These are phyloP conservation scores for Lagopus leucura DNA, from an alignment of 2,113 vertebrate genomes.

Conservation along the genomic window DNA sequence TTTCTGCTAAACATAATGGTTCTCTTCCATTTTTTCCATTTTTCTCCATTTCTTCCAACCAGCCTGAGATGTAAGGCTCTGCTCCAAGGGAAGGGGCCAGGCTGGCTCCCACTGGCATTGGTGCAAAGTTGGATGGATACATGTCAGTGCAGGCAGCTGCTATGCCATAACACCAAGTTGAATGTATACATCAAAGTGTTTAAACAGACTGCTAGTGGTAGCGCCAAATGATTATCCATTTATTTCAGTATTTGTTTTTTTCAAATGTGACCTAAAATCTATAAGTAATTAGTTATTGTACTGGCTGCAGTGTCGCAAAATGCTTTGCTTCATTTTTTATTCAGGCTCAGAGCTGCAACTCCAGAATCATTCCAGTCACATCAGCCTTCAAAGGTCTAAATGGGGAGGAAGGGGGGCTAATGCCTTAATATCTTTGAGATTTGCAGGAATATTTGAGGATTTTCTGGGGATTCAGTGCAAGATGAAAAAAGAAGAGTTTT, in stretches of 20 bases:
- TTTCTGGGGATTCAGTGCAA: slow-evolving; percentile 77
- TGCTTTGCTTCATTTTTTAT: slow-evolving; percentile 79
- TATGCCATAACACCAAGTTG: background rate
- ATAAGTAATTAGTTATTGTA: slow-evolving; percentile 83
- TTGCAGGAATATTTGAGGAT: slow-evolving; percentile 80
- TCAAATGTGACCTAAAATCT: slow-evolving; percentile 83
- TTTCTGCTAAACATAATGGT: slow-evolving; percentile 36
- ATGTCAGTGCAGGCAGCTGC: background rate
- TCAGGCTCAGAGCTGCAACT: slow-evolving; percentile 67
- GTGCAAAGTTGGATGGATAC: background rate
- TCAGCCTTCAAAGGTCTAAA: slow-evolving; percentile 80
- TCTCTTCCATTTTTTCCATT: background rate
- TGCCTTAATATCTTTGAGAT: slow-evolving; percentile 77
- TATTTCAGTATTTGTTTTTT: slow-evolving; percentile 82
- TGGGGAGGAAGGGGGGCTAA: slow-evolving; percentile 72
- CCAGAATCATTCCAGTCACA: slow-evolving; percentile 82
- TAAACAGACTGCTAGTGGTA: slow-evolving; percentile 65
- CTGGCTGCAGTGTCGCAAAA: slow-evolving; percentile 58
- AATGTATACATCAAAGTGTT: slow-evolving; percentile 8
- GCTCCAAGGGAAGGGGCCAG: background rate
- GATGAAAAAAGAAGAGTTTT: slow-evolving; percentile 64
- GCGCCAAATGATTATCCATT: slow-evolving; percentile 69
- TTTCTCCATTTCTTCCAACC: slow-evolving; percentile 5
- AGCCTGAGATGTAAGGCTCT: background rate
- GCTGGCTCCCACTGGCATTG: background rate